phyloP scores from a whole-genome alignment of 2,113 vertebrate species.

The Nestor notabilis region DNA sequence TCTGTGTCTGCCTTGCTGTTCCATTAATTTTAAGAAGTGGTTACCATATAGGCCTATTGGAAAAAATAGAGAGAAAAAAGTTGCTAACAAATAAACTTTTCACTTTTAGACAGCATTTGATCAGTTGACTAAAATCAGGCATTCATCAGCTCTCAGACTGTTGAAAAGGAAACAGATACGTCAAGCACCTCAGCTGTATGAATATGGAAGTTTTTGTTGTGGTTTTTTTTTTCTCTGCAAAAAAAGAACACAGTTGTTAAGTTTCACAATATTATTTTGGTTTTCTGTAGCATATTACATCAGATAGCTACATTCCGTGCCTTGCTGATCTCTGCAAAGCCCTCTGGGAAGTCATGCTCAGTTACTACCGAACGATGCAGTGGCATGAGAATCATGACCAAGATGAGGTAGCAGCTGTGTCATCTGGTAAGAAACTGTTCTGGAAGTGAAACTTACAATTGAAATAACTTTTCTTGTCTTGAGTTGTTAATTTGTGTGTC shows the following conservation, averaged over 20 bases:
- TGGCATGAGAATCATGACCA: slow-evolving; percentile 93
- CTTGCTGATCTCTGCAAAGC: slow-evolving; percentile 97
- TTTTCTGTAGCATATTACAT: slow-evolving; percentile 89
- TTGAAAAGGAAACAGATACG: neutral
- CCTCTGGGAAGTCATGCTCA: slow-evolving; percentile 98
- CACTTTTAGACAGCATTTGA: neutral
- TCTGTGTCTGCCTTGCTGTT: neutral
- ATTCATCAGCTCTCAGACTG: neutral
- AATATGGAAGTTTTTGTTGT: neutral
- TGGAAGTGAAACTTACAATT: neutral
- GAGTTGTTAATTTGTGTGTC: neutral
- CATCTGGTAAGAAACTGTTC: slow-evolving; percentile 78
- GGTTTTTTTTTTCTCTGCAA: neutral
- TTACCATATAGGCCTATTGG: neutral
- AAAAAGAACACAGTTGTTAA: neutral
- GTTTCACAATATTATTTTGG: neutral
- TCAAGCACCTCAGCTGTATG: neutral
- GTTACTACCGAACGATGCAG: slow-evolving; percentile 95
- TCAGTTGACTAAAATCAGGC: neutral
- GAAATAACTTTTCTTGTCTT: neutral
- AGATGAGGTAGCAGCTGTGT: slow-evolving; percentile 72
- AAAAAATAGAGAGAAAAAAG: neutral
- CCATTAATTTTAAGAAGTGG: neutral
- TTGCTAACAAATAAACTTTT: neutral
- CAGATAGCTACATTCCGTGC: slow-evolving; percentile 98